phyloP scores from a whole-genome alignment of 92 coral and sea anemone genomes.

The Actinernus sp. region DNA sequence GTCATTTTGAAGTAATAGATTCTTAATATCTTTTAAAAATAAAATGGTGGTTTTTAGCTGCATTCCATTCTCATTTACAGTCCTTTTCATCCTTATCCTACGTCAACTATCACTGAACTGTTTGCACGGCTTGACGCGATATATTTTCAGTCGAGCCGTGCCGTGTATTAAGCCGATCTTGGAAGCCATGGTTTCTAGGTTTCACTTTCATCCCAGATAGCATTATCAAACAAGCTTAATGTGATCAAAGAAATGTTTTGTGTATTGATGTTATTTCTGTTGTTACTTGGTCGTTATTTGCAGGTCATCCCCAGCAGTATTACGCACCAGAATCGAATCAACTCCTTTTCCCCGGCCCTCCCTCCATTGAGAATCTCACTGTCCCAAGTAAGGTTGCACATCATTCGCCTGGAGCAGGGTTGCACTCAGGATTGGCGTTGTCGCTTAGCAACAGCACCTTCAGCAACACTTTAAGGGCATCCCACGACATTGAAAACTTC shows the following conservation, averaged over 20 bases:
- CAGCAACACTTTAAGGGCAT: constrained; percentile 39
- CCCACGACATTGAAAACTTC: constrained; percentile 58
- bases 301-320: constrained; percentile 70
- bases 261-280: neutral
- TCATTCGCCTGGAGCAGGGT: constrained; percentile 49
- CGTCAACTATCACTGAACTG: too few species aligned
- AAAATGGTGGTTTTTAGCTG: too few species aligned
- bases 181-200: constrained; percentile 20
- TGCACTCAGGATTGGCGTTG: constrained; percentile 57
- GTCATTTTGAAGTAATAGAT: too few species aligned
- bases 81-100: too few species aligned
- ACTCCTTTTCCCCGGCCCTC: constrained; percentile 71
- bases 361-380: constrained; percentile 70
- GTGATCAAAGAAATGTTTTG: neutral
- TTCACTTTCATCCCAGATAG: neutral
- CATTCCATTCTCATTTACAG: too few species aligned
- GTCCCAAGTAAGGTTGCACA: constrained; percentile 70
- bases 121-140: too few species aligned
- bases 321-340: constrained; percentile 75
- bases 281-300: constrained; percentile 1
- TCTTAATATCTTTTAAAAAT: too few species aligned
- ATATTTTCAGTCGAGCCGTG: too few species aligned
- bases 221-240: constrained; percentile 9
- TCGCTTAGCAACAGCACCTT: constrained; percentile 51
- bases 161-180: too few species aligned